These are phyloP conservation scores for Myotis pilosus DNA, from an alignment of 2,797 vertebrate species.

Conservation along the genomic window DNA sequence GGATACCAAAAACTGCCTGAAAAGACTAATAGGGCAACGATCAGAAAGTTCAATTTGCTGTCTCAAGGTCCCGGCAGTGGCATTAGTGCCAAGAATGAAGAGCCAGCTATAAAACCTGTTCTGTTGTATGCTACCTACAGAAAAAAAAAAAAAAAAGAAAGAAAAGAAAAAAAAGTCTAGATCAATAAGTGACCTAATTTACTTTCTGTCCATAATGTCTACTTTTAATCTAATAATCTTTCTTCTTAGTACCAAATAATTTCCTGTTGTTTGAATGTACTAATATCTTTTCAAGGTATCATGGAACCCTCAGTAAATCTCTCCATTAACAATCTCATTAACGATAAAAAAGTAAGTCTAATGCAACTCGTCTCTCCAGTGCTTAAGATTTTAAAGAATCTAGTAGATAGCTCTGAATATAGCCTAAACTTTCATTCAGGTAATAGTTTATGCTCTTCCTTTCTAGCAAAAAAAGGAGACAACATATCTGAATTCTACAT, in stretches of 20 bases:
- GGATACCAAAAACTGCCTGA: constrained; percentile 54
- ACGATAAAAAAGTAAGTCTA: not conserved
- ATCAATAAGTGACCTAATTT: constrained; percentile 31
- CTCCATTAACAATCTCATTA: not conserved
- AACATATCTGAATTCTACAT: not conserved
- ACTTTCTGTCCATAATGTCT: not conserved
- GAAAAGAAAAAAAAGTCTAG: not conserved
- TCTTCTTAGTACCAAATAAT: constrained; percentile 33
- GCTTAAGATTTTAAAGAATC: constrained; percentile 16
- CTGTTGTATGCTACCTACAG: not conserved
- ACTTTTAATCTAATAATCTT: constrained; percentile 20
- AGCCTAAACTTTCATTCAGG: not conserved
- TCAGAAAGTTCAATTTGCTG: constrained; percentile 60
- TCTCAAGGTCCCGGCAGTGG: constrained; percentile 31
- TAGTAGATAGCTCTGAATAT: not conserved
- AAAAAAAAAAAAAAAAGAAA: not conserved
- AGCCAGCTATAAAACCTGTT: constrained; percentile 9
- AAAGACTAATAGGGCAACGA: constrained; percentile 66
- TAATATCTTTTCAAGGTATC: constrained; percentile 19
- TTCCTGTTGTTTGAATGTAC: constrained; percentile 34
- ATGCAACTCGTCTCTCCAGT: not conserved
- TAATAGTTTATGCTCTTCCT: not conserved
- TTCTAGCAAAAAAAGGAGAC: constrained; percentile 31
- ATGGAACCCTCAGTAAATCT: not conserved
- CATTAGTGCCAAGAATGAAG: constrained; percentile 30